Conservation (phyloP, 2,113 vertebrate species). For the Mastomys natalensis region DNA sequence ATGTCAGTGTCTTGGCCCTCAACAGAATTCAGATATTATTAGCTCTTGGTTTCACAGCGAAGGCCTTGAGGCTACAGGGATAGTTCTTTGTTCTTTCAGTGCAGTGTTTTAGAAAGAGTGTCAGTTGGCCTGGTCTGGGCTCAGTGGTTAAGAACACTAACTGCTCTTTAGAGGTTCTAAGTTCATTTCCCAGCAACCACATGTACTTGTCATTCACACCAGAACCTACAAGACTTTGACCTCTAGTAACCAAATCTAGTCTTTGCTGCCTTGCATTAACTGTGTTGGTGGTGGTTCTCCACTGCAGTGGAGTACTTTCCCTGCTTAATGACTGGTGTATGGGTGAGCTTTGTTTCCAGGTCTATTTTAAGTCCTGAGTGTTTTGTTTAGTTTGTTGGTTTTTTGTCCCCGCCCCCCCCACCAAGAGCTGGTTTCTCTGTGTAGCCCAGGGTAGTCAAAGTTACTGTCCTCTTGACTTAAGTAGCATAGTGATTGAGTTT, state of each 20-base stretch:
- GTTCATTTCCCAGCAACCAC: too few species aligned
- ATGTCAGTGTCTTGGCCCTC: not conserved
- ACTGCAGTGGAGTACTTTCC: not conserved
- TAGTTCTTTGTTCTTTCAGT: not conserved
- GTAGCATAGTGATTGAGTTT: not conserved
- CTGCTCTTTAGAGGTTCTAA: too few species aligned
- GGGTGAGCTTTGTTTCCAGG: not conserved
- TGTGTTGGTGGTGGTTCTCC: not conserved
- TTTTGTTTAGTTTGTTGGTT: not conserved
- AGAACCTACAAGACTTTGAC: not conserved
- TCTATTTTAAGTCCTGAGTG: not conserved
- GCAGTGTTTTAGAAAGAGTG: not conserved
- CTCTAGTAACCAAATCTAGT: not conserved
- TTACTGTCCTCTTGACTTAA: not conserved
- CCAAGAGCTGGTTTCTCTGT: too few species aligned
- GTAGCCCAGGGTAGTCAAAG: not conserved
- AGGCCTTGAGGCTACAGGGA: not conserved
- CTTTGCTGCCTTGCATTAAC: not conserved
- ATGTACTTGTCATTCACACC: not conserved
- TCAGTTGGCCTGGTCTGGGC: not conserved
- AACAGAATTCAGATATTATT: not conserved
- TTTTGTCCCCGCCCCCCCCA: too few species aligned
- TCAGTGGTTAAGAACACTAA: not conserved
- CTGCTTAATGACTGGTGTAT: slow-evolving; percentile 3
- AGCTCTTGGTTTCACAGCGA: not conserved